Evolutionary conservation across 1,140 invertebrate species (phyloP), one percentile per base, ranked within the genome.

Genomic region (Palaemon carinicauda): DNA sequence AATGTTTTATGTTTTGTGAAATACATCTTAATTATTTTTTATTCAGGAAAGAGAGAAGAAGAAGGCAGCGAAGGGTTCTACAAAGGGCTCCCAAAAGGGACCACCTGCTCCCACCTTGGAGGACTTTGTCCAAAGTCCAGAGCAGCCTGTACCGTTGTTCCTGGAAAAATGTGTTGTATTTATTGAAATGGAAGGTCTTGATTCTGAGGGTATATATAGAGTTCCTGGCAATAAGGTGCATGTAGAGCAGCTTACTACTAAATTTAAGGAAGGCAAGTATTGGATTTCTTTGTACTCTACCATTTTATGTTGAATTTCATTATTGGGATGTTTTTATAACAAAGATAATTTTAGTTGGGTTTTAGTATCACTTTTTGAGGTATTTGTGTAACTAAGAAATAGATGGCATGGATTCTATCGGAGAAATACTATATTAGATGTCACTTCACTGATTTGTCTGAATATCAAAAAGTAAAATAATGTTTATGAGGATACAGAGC

Each of bases 161-260:
- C 93, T 99, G 31, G 97, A 98, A 91, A 98, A 98, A 91, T 99
- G 98, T 92, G 95, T 99, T 0, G 94, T 94, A 88, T 99, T 97
- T 91, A 98, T 99, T 73, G 98, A 99, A 92, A 92, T 93, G 90
- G 97, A 97, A 92, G 97, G 98, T 0, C 93, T 99, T 19, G 96
- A 97, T 89, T 97, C 97, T 0, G 98, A 99, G 92, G 98, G 98
- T 2, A 95, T 99, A 78, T 99, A 99, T 91, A 93, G 98, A 88
- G 98, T 99, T 81, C 93, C 94, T 82, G 98, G 98, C 31, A 99
- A 99, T 92, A 93, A 97, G 90, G 96, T 97, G 31, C 98, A 99
- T 91, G 97, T 98, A 7, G 97, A 98, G 91, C 94, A 98, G 90
- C 92, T 99, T 4, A 97, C 98, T 90, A 95, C 95, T 89, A 96